Evolutionary conservation across 1,140 invertebrate species (phyloP).

Genomic region (Epicauta chinensis): DNA sequence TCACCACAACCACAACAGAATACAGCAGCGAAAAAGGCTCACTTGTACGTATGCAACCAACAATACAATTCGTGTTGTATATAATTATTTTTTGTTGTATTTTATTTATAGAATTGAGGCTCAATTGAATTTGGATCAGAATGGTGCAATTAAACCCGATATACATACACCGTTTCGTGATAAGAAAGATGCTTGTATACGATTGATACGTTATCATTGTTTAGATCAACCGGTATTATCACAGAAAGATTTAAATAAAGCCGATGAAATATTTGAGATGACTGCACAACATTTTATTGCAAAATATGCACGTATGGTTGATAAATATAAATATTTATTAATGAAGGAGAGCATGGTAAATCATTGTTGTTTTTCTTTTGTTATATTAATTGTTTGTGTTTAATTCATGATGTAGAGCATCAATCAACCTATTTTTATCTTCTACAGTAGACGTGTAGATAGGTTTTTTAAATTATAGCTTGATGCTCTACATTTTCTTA

Average conservation of each 20-base stretch:
- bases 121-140: conserved; percentile 72
- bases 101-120: conserved; percentile 56
- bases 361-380: conserved; percentile 11
- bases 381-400: background rate
- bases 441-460: no score
- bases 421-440: no score
- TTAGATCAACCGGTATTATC: conserved; percentile 63
- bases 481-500: no score
- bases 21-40: conserved; percentile 26
- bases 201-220: conserved; percentile 77
- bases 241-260: conserved; percentile 62
- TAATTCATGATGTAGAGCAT: no score
- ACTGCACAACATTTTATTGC: conserved; percentile 65
- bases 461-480: no score
- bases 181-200: conserved; percentile 69
- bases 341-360: conserved; percentile 79
- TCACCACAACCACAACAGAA: conserved; percentile 6
- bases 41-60: conserved; percentile 33
- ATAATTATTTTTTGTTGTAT: conserved; percentile 6
- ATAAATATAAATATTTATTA: conserved; percentile 73
- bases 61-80: background rate
- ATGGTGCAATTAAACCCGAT: conserved; percentile 69
- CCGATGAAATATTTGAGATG: conserved; percentile 70
- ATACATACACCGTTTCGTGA: conserved; percentile 66
- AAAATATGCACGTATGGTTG: conserved; percentile 68